phyloP scores from a whole-genome alignment of 2,797 vertebrate genomes.

The Monodelphis domestica region DNA sequence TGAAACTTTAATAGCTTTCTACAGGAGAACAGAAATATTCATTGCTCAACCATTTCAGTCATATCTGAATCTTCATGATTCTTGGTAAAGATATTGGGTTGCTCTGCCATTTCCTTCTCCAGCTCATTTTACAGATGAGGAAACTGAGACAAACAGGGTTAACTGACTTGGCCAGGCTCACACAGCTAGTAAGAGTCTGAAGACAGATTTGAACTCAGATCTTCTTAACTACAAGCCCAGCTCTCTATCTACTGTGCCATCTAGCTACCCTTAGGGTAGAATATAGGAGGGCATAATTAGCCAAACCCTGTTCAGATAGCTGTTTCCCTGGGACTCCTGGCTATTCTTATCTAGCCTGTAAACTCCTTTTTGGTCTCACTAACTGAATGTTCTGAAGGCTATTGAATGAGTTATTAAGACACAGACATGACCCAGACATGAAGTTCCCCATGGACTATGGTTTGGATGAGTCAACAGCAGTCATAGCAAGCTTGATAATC shows the following conservation, averaged over 20 bases:
- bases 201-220: not conserved
- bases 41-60: too few species aligned
- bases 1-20: not conserved
- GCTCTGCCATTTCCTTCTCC: too few species aligned
- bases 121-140: too few species aligned
- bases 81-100: too few species aligned
- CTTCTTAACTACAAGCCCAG: not conserved
- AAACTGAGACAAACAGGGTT: too few species aligned
- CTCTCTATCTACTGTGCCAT: not conserved
- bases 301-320: not conserved
- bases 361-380: not conserved
- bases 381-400: not conserved
- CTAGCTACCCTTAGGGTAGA: too few species aligned
- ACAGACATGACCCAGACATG: slow-evolving; percentile 5
- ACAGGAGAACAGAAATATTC: too few species aligned
- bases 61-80: too few species aligned
- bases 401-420: slow-evolving; percentile 12
- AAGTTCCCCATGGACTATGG: not conserved
- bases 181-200: too few species aligned
- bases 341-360: not conserved
- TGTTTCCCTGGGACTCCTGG: not conserved
- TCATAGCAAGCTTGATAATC: not conserved
- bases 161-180: too few species aligned
- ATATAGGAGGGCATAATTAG: not conserved
- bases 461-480: not conserved